These are phyloP conservation scores for Sebastes taczanowskii DNA, from an alignment of 2,797 vertebrate species.

Conservation along the genomic window DNA sequence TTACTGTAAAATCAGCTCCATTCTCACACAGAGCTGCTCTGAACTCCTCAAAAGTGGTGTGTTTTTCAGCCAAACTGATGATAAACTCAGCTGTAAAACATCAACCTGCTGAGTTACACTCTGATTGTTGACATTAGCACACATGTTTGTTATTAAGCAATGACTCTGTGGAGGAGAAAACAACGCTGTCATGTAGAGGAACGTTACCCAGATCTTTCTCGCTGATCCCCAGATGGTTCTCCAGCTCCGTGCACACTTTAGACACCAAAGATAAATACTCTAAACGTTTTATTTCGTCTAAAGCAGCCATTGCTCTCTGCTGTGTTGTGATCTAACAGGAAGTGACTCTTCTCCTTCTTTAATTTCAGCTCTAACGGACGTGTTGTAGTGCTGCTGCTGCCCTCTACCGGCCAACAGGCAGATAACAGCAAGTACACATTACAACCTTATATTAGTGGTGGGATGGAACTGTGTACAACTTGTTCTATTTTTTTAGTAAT, in stretches of 20 bases:
- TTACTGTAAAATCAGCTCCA: conserved; percentile 92
- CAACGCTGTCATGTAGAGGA: background rate
- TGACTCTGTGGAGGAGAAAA: conserved; percentile 36
- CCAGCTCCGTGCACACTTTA: conserved; percentile 93
- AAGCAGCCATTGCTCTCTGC: conserved; percentile 18
- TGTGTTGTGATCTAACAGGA: background rate
- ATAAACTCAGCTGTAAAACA: conserved; percentile 88
- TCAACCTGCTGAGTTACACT: background rate
- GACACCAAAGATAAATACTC: conserved; percentile 92
- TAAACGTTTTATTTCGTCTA: conserved; percentile 87
- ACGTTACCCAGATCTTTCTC: conserved; percentile 91
- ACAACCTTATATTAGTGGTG: background rate
- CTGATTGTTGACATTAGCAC: too few relatives aligned
- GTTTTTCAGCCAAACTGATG: conserved; percentile 89
- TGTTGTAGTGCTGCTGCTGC: background rate
- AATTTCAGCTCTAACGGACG: rapidly evolving
- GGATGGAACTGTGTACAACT: too few relatives aligned
- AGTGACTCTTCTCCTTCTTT: background rate
- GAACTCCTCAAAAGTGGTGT: conserved; percentile 86
- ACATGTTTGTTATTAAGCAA: rapidly evolving
- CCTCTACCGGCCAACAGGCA: background rate
- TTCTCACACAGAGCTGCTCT: conserved; percentile 86
- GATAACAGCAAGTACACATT: rapidly evolving
- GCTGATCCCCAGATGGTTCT: conserved; percentile 93
- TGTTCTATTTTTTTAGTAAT: too few relatives aligned